Base-by-base conservation (phyloP, 1,140 invertebrate genomes). In the Eurosta solidaginis region DNA sequence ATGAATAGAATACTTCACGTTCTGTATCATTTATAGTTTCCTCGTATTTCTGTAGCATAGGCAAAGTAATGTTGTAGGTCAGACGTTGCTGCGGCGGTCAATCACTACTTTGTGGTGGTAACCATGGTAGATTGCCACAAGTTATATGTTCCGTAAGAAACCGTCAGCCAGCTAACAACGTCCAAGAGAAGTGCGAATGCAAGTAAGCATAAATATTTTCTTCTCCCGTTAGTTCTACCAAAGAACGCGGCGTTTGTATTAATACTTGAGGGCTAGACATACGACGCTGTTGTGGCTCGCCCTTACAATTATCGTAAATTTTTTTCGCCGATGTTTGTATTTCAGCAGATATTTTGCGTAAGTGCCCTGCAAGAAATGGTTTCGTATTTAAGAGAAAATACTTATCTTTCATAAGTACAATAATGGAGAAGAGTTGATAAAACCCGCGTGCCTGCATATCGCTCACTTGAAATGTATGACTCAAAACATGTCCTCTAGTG, bases 391-490 rank as follows among this genome's bases (percentile, higher is more conserved):
- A 88, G 25, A 96, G 88, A 82, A 93, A 92, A 84, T 96, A 93
- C 84, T 95, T 95, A 83, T 97, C 95, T 87, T 93, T 93, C 93
- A 96, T 96, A 2, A 97, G 90, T 12, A 96, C 92, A 42, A 96
- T 91, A 78, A 97, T 95, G 80, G 94, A 96, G 86, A 93, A 95
- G 88, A 94, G 94, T 80, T 94, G 90, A 81, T 94, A 91, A 81
- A 96, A 93, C 12, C 95, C 96, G 80, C 96, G 90, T 1, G 96
- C 94, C 87, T 87, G 85, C 29, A 85, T 54, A 89, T 97, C 96
- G 88, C 93, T 93, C 20, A 97, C 87, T 77, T 93, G 93, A 87
- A 97, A 97, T 42, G 93, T 94, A 83, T 95, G 92, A 84, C 94
- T 95, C 22, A 96, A 88, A 12, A 96, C 94, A 90, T 97, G 94